Base-by-base conservation (phyloP, 2,797 vertebrate species). In the Schizothorax lantsangensis region DNA sequence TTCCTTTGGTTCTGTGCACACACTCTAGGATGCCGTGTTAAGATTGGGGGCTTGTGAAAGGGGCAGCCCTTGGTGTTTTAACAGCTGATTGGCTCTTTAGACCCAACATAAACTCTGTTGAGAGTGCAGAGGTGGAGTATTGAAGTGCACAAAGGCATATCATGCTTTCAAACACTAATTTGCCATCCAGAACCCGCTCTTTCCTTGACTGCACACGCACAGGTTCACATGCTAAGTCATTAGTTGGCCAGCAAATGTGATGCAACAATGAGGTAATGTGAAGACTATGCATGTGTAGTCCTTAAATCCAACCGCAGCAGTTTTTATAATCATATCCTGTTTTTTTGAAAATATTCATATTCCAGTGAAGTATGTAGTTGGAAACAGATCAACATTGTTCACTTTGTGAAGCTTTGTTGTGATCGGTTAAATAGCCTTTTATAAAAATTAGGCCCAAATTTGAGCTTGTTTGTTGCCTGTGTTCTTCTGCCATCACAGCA, bases 401-500 rank as follows among this genome's bases (percentile, higher is more conserved):
- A 75, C 43, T 86, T 91, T 75, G 73, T 69, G 38, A 72, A 83
- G 77, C 84, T 79, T 54, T 47, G 68, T 83, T 78, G 72, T 81
- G 79, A 88, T 74, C 90, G 84, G 86, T 87, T 87, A 43, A 88
- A 71, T 49, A 83, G 14, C 23, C 49, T 38, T 83, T 71, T 57
- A 12, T 26, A 36, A 54, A 36, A 82, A 69, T 43, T 57, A 54
- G 36, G 40, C 79, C 89, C 83, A 75, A 66, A 72, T 86, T 86
- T 75, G 7, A 68, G 52, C 83, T 81, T 90, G 86, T 88, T 90
- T 89, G 87, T 91, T 86, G 62, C 87, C 86, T 91, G 75, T 89
- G 88, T 90, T 91, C 49, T 81, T 68, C 54, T 87, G 88, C 89
- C 89, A 87, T 89, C 30, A 81, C 79, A 66, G 77, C 78, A 84